A percentile compares a stretch with the other conserved stretches of the same genome.
These are phyloP conservation scores for Julus scanicus DNA, from an alignment of 2,888 invertebrate species.

Conservation along the genomic window DNA sequence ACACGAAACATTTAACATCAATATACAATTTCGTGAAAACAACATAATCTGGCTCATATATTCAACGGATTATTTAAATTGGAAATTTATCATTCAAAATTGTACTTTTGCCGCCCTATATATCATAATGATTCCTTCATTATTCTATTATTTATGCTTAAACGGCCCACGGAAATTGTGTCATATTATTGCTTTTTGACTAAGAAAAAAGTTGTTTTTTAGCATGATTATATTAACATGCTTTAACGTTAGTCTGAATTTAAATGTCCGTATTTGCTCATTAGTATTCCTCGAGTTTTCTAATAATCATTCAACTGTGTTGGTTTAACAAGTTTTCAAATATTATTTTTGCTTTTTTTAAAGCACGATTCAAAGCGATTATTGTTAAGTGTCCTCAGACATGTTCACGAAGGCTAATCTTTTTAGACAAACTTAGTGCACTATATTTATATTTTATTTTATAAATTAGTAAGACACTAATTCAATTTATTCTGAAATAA, in stretches of 20 bases:
- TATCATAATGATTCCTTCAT: not conserved
- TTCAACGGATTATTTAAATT: not conserved
- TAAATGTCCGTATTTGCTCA: not conserved
- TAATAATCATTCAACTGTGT: not conserved
- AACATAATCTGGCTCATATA: not conserved
- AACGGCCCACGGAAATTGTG: not conserved
- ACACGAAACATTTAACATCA: not conserved
- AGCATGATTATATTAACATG: not conserved
- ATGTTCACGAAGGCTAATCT: not conserved
- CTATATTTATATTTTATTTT: not conserved
- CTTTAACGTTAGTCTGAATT: not conserved
- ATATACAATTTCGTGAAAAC: not conserved
- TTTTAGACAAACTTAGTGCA: not conserved
- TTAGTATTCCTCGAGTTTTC: not conserved
- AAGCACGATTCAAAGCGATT: not conserved
- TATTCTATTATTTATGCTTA: not conserved
- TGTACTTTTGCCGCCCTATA: not conserved
- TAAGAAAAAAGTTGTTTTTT: not conserved
- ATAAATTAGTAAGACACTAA: too few relatives aligned
- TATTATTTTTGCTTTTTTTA: not conserved
- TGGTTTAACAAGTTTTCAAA: not conserved
- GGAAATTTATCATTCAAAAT: not conserved
- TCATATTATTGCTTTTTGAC: not conserved
- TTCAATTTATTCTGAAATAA: too few relatives aligned
- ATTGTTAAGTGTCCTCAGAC: not conserved